Base-by-base conservation (phyloP, 2,797 vertebrate genomes). In the Lepilemur ruficaudatus region DNA sequence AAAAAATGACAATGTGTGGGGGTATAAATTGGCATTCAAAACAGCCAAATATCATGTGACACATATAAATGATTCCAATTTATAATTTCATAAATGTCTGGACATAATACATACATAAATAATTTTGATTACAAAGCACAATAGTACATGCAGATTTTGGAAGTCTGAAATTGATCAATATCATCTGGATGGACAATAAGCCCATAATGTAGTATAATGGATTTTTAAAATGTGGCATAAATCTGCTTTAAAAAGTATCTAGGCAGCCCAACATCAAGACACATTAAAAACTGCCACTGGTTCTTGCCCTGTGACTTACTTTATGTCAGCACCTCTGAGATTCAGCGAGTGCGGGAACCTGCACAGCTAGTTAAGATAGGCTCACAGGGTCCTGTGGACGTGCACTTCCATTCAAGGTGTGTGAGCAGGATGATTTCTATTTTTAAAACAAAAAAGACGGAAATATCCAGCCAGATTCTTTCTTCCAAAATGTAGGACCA, bases 81-180 rank as follows among this genome's bases (percentile, higher is more conserved):
- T 95, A 81, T 91, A 94, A 87, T 94, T 93, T 93, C 76, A 50
- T 92, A 91, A 88, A 89, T 43, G 86, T 95, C 89, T 85, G 76
- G 75, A 72, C 25, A 55, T 23, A 93, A 80, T 48, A 93, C 93
- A 52, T 81, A 87, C 91, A 97, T 76, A 97, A 96, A 97, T 93
- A 97, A 97, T 90, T 97, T 91, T 97, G 97, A 97, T 96, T 94
- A 94, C 87, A 80, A 85, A 87, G 92, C 95, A 96, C 63, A 96
- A 96, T 98, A 96, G 97, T 96, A 97, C 96, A 97, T 88, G 91
- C 93, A 96, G 90, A 96, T 96, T 97, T 97, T 78, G 87, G 96
- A 94, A 96, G 97, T 78, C 72, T 96, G 94, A 96, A 93, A 92
- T 95, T 94, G 97, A 97, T 97, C 94, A 82, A 79, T 96, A 88